Conservation (phyloP, 2,113 vertebrate species). For the Phainopepla nitens region DNA sequence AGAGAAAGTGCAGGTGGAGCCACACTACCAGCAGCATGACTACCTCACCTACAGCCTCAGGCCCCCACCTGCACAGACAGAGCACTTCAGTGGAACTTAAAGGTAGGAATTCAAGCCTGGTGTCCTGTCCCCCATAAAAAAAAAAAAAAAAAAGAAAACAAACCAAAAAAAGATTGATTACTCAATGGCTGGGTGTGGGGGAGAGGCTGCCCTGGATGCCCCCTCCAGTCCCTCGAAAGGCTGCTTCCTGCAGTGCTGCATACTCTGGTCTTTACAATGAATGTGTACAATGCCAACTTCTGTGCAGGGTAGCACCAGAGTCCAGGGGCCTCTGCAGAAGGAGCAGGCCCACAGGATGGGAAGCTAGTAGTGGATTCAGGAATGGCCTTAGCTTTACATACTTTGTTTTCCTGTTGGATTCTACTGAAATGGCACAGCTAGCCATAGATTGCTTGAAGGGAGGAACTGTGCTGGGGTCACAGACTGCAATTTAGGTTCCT, state of each 20-base stretch:
- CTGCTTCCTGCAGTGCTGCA: neutral
- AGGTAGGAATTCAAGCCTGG: neutral
- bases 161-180: neutral
- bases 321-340: neutral
- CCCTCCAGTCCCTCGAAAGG: accelerated
- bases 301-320: neutral
- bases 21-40: neutral
- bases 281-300: accelerated
- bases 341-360: neutral
- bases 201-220: neutral
- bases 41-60: neutral
- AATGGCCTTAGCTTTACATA: neutral
- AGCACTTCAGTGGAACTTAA: neutral
- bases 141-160: too few species aligned
- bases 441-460: neutral
- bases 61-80: neutral
- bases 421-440: neutral
- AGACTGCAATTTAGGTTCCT: neutral
- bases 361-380: neutral
- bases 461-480: neutral
- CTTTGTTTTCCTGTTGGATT: neutral
- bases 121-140: neutral
- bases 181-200: neutral
- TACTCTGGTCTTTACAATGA: neutral
- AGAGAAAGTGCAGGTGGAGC: accelerated